A percentile compares a stretch with the other conserved stretches of the same genome.
Evolutionary conservation across 2,888 invertebrate species (phyloP).

Genomic region (Pterostichus madidus): DNA sequence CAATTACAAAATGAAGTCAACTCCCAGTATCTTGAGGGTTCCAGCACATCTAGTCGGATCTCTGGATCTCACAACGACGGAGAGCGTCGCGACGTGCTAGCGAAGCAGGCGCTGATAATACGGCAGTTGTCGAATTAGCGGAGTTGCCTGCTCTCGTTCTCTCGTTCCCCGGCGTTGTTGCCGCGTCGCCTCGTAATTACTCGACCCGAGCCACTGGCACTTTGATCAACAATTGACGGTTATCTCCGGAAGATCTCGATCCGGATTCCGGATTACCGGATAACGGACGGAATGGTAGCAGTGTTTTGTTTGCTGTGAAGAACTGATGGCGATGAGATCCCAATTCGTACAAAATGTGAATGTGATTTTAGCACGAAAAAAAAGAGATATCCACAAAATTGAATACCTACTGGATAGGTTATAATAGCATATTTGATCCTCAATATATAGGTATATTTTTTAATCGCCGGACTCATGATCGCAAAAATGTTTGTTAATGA

Average conservation of each 20-base stretch:
- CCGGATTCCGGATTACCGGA: slow-evolving; percentile 46
- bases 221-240: slow-evolving; percentile 65
- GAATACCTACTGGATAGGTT: too few relatives aligned
- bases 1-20: too few relatives aligned
- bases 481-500: too few relatives aligned
- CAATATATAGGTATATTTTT: too few relatives aligned
- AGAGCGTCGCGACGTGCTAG: background rate
- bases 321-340: background rate
- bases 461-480: too few relatives aligned
- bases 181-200: slow-evolving; percentile 58
- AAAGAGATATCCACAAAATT: too few relatives aligned
- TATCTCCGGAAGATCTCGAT: slow-evolving; percentile 55
- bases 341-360: too few relatives aligned
- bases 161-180: background rate
- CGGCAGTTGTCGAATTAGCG: slow-evolving; percentile 65
- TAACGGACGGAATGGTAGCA: background rate
- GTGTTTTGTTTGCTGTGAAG: slow-evolving; percentile 19
- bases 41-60: too few relatives aligned
- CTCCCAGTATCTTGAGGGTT: too few relatives aligned
- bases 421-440: too few relatives aligned
- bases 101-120: slow-evolving; percentile 44
- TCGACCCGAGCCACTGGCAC: slow-evolving; percentile 41
- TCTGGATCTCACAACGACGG: too few relatives aligned
- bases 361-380: too few relatives aligned
- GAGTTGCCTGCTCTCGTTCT: slow-evolving; percentile 40